These are phyloP conservation scores for Myotis davidii DNA, from an alignment of 2,113 vertebrate species.

Conservation along the genomic window DNA sequence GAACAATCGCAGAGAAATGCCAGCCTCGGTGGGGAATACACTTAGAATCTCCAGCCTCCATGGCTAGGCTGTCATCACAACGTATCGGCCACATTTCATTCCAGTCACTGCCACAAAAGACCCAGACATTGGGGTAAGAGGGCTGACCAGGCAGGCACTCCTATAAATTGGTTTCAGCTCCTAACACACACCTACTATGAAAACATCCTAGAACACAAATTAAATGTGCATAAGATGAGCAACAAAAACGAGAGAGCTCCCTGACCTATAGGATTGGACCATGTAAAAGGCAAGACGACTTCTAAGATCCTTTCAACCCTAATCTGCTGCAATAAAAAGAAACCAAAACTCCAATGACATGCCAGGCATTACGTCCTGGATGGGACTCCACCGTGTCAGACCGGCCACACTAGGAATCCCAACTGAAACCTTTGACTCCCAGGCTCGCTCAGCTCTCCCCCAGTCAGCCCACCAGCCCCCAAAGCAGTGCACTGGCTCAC, in stretches of 20 bases:
- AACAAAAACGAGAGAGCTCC: not conserved
- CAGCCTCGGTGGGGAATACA: slow-evolving; percentile 25
- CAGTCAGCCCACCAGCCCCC: not conserved
- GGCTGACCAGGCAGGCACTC: not conserved
- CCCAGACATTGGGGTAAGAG: not conserved
- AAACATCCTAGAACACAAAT: not conserved
- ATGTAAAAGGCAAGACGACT: not conserved
- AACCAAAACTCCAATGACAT: not conserved
- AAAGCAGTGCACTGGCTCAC: not conserved
- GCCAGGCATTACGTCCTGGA: not conserved
- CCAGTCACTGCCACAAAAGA: not conserved
- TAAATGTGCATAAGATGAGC: not conserved
- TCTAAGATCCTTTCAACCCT: not conserved
- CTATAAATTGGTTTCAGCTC: not conserved
- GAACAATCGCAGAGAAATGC: slow-evolving; percentile 31
- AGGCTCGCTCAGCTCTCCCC: not conserved
- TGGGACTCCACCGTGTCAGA: not conserved
- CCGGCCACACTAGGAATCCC: not conserved
- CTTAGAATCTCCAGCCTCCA: not conserved
- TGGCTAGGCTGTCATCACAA: not conserved
- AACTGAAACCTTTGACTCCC: not conserved
- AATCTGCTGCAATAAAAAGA: not conserved
- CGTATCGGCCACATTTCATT: not conserved
- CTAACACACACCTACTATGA: not conserved
- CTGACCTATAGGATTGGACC: not conserved